phyloP scores from a whole-genome alignment of 2,888 invertebrate species.

The Zygaena filipendulae region DNA sequence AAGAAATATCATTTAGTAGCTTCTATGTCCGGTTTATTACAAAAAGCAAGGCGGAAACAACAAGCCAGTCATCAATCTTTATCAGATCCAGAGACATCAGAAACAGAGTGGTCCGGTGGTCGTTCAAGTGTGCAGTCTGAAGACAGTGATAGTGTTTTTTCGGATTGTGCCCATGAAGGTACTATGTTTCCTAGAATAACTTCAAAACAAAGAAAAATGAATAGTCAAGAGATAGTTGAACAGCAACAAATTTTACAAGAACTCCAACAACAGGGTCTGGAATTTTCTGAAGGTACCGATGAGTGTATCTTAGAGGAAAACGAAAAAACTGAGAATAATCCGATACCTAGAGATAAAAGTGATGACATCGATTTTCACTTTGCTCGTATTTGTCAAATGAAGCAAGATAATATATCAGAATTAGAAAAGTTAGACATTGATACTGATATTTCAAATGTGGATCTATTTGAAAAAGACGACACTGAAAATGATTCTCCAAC shows the following conservation, averaged over 20 bases:
- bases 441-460: constrained; percentile 69
- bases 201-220: constrained; percentile 53
- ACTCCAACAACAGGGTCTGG: constrained; percentile 52
- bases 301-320: constrained; percentile 45
- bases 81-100: constrained; percentile 82
- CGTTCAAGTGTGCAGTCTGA: constrained; percentile 77
- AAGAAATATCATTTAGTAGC: constrained; percentile 85
- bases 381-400: constrained; percentile 64
- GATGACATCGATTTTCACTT: constrained; percentile 64
- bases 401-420: constrained; percentile 55
- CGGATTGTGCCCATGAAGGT: constrained; percentile 73
- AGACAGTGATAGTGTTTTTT: constrained; percentile 80
- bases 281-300: constrained; percentile 38
- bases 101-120: constrained; percentile 75
- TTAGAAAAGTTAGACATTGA: constrained; percentile 67
- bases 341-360: constrained; percentile 53
- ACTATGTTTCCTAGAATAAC: constrained; percentile 74
- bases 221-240: constrained; percentile 59
- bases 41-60: constrained; percentile 82
- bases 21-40: constrained; percentile 85
- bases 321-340: constrained; percentile 28
- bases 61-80: constrained; percentile 72
- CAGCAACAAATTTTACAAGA: constrained; percentile 61
- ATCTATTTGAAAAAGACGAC: constrained; percentile 69
- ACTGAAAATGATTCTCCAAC: constrained; percentile 72